phyloP scores from a whole-genome alignment of 2,797 vertebrate genomes.

The Ctenopoma kingsleyae region DNA sequence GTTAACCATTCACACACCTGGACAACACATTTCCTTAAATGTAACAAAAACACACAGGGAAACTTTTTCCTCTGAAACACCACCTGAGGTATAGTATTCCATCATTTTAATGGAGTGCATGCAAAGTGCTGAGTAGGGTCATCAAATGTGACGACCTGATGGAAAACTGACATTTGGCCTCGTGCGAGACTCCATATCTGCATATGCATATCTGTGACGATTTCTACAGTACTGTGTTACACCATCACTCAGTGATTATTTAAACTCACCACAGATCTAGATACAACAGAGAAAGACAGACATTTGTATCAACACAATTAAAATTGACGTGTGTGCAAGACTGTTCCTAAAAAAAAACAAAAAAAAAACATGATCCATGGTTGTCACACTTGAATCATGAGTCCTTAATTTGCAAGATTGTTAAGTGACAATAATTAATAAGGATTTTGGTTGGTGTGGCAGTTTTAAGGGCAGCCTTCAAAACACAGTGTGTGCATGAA shows the following conservation, averaged over 20 bases:
- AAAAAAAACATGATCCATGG: conserved; percentile 9
- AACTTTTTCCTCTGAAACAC: background rate
- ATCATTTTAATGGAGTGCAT: conserved; percentile 4
- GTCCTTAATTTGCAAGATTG: conserved; percentile 18
- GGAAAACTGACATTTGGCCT: conserved; percentile 30
- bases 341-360: background rate
- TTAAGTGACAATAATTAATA: conserved; percentile 53
- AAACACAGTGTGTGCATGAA: conserved; percentile 47
- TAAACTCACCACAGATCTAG: background rate
- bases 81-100: background rate
- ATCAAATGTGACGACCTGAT: conserved; percentile 42
- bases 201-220: conserved; percentile 21
- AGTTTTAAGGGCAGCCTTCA: conserved; percentile 51
- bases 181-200: conserved; percentile 41
- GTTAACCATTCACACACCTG: too few relatives aligned
- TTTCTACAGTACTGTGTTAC: conserved; percentile 7
- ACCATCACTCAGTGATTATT: conserved; percentile 11
- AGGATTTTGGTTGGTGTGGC: conserved; percentile 53
- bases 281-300: background rate
- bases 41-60: too few relatives aligned
- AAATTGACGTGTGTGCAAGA: conserved; percentile 1
- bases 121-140: conserved; percentile 22
- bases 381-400: conserved; percentile 24
- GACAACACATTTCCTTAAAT: too few relatives aligned
- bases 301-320: conserved; percentile 7